Conservation (phyloP, 1,140 invertebrate species). For the Drusus annulatus region DNA sequence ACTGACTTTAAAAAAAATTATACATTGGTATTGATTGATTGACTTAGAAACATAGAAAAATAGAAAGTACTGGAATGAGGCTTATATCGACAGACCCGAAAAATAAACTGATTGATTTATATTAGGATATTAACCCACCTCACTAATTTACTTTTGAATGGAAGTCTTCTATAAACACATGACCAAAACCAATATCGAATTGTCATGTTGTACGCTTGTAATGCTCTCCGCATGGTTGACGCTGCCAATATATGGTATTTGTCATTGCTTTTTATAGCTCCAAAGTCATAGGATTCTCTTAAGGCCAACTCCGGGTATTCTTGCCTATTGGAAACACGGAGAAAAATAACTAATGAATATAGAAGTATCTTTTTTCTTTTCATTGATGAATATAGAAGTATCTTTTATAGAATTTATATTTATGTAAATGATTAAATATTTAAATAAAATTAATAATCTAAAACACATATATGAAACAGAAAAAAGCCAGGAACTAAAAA, state of each 20-base stretch:
- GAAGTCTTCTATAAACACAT: constrained; percentile 62
- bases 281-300: constrained; percentile 3
- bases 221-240: constrained; percentile 64
- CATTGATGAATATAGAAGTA: too few species aligned
- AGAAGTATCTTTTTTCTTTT: too few species aligned
- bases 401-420: too few species aligned
- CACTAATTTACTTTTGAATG: constrained; percentile 10
- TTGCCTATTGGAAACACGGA: not conserved
- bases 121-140: constrained; percentile 58
- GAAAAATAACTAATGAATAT: not conserved
- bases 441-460: too few species aligned
- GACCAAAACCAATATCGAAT: constrained; percentile 66
- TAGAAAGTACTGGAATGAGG: not conserved
- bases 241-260: constrained; percentile 51
- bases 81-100: not conserved
- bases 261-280: constrained; percentile 2
- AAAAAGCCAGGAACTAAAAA: too few species aligned
- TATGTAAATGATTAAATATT: not conserved
- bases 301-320: not conserved
- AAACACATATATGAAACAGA: too few species aligned
- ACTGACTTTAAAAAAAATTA: not conserved
- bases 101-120: too few species aligned
- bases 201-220: constrained; percentile 65
- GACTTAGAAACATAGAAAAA: not conserved
- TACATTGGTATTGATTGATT: not conserved